Conservation (phyloP, 2,113 vertebrate species). For the Labrus mixtus region DNA sequence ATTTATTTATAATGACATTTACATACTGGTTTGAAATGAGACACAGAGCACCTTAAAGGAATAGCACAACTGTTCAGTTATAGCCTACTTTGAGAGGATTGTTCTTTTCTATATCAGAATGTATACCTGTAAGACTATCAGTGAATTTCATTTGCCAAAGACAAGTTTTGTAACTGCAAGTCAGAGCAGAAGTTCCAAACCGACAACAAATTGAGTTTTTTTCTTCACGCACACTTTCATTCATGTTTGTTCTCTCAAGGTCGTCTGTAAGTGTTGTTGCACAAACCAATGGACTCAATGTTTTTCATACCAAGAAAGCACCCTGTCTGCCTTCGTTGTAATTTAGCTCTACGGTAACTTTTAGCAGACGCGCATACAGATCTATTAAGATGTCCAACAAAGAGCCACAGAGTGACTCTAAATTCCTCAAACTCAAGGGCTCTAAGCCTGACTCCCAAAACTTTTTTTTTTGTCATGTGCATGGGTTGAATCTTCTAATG, state of each 20-base stretch:
- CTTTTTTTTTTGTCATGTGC: slow-evolving; percentile 44
- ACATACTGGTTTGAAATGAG: slow-evolving; percentile 29
- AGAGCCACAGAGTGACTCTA: slow-evolving; percentile 22
- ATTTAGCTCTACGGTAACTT: slow-evolving; percentile 26
- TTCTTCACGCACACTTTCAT: slow-evolving; percentile 18
- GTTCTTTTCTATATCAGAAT: slow-evolving; percentile 49
- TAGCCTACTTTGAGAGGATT: slow-evolving; percentile 38
- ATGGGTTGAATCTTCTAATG: slow-evolving; percentile 55
- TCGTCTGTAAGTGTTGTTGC: slow-evolving; percentile 6
- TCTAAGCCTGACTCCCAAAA: slow-evolving; percentile 18
- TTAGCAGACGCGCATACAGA: slow-evolving; percentile 9
- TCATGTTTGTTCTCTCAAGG: slow-evolving; percentile 5
- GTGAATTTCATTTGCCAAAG: slow-evolving; percentile 71
- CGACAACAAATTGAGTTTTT: slow-evolving; percentile 7
- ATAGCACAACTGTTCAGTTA: slow-evolving; percentile 60
- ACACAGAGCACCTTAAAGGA: slow-evolving; percentile 50
- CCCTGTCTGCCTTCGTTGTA: slow-evolving; percentile 63
- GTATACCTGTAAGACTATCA: slow-evolving; percentile 62
- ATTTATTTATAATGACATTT: slow-evolving; percentile 8
- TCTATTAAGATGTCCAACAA: slow-evolving; percentile 22
- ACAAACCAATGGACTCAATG: slow-evolving; percentile 6
- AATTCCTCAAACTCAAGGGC: slow-evolving; percentile 11
- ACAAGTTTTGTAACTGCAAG: slow-evolving; percentile 36
- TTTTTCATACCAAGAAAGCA: slow-evolving; percentile 50
- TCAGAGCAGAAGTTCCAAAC: slow-evolving; percentile 18